These are phyloP conservation scores for Neosilurus hyrtlii DNA, from an alignment of 2,797 vertebrate species.

Conservation along the genomic window DNA sequence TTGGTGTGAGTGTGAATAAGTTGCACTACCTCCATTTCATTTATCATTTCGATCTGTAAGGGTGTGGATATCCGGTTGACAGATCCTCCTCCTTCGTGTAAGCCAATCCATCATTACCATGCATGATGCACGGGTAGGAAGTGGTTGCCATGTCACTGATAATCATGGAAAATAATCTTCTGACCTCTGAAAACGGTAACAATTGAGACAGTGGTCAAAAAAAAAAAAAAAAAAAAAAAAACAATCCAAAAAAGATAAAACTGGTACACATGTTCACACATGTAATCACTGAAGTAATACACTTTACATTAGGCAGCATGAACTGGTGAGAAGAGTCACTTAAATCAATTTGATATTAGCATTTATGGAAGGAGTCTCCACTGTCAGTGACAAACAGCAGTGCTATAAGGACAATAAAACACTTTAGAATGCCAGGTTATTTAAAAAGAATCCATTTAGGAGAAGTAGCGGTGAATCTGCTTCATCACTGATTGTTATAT, in stretches of 20 bases:
- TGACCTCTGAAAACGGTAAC: slow-evolving; percentile 15
- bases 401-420: not conserved
- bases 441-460: too few species aligned
- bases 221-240: too few species aligned
- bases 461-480: too few species aligned
- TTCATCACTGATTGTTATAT: too few species aligned
- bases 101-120: slow-evolving; percentile 42
- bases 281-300: not conserved
- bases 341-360: not conserved
- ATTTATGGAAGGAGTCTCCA: not conserved
- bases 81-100: slow-evolving; percentile 38
- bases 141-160: slow-evolving; percentile 27
- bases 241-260: too few species aligned
- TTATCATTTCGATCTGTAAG: slow-evolving; percentile 9
- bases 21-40: not conserved
- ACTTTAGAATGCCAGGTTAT: not conserved
- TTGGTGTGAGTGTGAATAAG: not conserved
- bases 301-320: not conserved
- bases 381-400: too few species aligned
- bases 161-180: slow-evolving; percentile 35
- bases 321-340: not conserved
- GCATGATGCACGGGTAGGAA: slow-evolving; percentile 21
- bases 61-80: slow-evolving; percentile 30
- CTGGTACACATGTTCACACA: not conserved
- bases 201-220: not conserved